Evolutionary conservation across 2,113 vertebrate species (phyloP).

Genomic region (Mormyrus lacerda): DNA sequence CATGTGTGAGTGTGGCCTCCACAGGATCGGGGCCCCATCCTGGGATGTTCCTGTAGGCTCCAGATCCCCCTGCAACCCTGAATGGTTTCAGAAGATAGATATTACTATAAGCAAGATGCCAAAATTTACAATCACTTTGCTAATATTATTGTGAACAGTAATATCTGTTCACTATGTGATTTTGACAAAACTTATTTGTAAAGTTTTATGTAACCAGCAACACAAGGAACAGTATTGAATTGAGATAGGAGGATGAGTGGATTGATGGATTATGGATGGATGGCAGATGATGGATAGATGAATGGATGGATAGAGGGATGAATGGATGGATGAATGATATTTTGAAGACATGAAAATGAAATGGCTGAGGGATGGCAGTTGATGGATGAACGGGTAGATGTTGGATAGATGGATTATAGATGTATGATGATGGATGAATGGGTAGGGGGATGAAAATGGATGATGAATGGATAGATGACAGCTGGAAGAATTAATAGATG

Average conservation of each 20-base stretch:
- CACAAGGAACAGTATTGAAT: not conserved
- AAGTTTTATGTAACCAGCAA: not conserved
- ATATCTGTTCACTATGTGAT: too few species aligned
- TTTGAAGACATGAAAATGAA: not conserved
- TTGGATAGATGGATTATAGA: not conserved
- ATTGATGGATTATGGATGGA: not conserved
- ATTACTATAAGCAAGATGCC: not conserved
- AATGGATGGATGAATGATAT: not conserved
- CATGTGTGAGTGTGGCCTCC: not conserved
- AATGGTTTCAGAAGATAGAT: not conserved
- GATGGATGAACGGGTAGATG: not conserved
- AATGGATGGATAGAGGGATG: too few species aligned
- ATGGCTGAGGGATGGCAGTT: not conserved
- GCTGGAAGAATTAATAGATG: not conserved
- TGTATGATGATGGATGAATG: not conserved
- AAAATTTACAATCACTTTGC: not conserved
- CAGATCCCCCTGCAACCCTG: not conserved
- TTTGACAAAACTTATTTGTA: not conserved
- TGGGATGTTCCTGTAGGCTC: not conserved
- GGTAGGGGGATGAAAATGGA: not conserved
- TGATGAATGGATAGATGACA: not conserved
- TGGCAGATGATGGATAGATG: too few species aligned
- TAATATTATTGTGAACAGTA: not conserved
- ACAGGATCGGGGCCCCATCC: not conserved
- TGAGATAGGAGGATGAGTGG: not conserved